Evolutionary conservation across 2,113 vertebrate species (phyloP), one percentile per base, ranked within the genome.

Genomic region (Synchiropus splendidus): DNA sequence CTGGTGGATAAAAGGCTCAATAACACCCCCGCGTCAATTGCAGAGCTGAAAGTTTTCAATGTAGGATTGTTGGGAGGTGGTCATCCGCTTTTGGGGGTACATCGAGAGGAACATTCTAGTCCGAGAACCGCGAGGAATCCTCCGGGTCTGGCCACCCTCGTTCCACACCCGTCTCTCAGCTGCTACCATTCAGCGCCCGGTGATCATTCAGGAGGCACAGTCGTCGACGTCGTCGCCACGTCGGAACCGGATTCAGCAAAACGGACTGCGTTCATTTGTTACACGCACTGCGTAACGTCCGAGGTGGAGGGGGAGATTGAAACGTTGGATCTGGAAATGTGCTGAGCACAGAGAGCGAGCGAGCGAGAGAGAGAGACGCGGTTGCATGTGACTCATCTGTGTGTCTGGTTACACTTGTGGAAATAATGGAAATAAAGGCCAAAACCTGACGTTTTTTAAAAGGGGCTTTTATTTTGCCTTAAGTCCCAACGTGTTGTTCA

Each of bases 1-100:
- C 42, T 44, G 15, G 16, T 39, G 16, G 13, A 40, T 6, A 44
- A 45, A 70, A 55, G 58, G 51, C 59, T 64, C 61, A 75, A 72
- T 61, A 64, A 54, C 54, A 75, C 48, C 55, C 66, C 76, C 63
- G 60, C 75, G 75, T 75, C 71, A 77, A 59, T 75, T 44, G 67
- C 10, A 67, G 68, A 65, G 68, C 63, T 64, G 42, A 72, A 85
- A 85, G 77, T 87, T 86, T 81, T 70, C 74, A 58, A 48, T 61
- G 31, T 54, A 55, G 56, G 60, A 58, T 67, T 61, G 70, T 72
- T 65, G 58, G 48, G 67, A 80, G 54, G 61, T 32, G 76, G 75
- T 75, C 82, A 76, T 78, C 82, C 77, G 79, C 42, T 57, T 66
- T 52, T 70, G 61, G 56, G 63, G 72, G 69, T 53, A 61, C 75